These are phyloP conservation scores for Agrilus cyanescens DNA, from an alignment of 2,888 invertebrate species.

Conservation along the genomic window DNA sequence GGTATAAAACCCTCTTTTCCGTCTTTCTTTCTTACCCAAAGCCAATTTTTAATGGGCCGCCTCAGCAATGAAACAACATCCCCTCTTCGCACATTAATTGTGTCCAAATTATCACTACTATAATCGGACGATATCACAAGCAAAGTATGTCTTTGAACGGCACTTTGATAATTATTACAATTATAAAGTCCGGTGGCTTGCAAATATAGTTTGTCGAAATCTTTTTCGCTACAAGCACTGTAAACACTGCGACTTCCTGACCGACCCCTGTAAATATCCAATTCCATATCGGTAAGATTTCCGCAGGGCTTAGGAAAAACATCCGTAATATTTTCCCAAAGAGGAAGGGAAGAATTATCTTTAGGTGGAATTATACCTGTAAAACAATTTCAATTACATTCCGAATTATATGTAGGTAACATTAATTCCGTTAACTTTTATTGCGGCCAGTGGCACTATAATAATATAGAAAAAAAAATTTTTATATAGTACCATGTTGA, in stretches of 20 bases:
- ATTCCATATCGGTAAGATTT: constrained; percentile 67
- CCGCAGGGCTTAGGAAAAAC: constrained; percentile 71
- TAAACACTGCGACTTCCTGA: constrained; percentile 46
- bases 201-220: constrained; percentile 61
- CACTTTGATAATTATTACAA: constrained; percentile 15
- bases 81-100: constrained; percentile 54
- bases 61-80: constrained; percentile 62
- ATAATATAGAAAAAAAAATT: no score
- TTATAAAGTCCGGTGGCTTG: constrained; percentile 46
- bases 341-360: constrained; percentile 51
- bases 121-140: constrained; percentile 60
- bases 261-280: constrained; percentile 43
- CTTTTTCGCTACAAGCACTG: constrained; percentile 51
- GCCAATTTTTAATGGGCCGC: constrained; percentile 53
- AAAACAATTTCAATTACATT: constrained; percentile 2
- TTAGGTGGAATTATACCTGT: constrained; percentile 36
- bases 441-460: no score
- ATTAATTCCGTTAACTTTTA: no score
- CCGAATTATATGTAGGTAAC: no score
- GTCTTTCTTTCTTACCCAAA: constrained; percentile 59
- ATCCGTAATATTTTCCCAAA: constrained; percentile 74
- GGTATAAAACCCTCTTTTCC: constrained; percentile 68
- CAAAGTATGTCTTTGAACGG: constrained; percentile 51
- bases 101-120: constrained; percentile 43
- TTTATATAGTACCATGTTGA: no score